Evolutionary conservation across 1,140 invertebrate genomes (phyloP).

Genomic region (Branchinecta lindahli): DNA sequence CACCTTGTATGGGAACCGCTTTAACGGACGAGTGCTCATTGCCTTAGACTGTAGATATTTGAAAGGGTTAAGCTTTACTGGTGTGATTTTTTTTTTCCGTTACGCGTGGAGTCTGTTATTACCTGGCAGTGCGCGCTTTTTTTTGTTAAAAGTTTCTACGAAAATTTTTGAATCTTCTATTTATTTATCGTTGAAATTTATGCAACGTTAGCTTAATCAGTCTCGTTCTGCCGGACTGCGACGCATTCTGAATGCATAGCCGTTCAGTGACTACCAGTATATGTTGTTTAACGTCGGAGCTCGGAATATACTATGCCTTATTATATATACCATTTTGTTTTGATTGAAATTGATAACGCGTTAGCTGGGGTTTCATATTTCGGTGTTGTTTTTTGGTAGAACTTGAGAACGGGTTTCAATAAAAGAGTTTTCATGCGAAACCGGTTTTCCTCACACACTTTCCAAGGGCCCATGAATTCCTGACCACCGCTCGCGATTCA

Average conservation of each 20-base stretch:
- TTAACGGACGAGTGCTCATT: background rate
- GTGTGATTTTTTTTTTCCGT: background rate
- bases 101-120: background rate
- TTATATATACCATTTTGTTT: background rate
- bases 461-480: too few relatives aligned
- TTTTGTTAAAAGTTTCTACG: background rate
- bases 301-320: background rate
- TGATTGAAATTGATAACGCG: background rate
- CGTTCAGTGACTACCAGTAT: background rate
- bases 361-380: slow-evolving; percentile 2
- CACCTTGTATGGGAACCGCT: too few relatives aligned
- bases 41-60: background rate
- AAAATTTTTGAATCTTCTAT: background rate
- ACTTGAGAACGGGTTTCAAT: background rate
- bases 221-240: background rate
- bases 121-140: background rate
- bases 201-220: background rate
- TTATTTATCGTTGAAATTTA: background rate
- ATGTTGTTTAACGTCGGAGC: background rate
- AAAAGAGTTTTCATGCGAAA: background rate
- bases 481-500: too few relatives aligned
- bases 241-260: background rate
- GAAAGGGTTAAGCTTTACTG: background rate
- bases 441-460: too few relatives aligned
- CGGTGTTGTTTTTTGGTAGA: slow-evolving; percentile 10